A percentile compares a stretch with the other conserved stretches of the same genome.
Evolutionary conservation across 2,113 vertebrate genomes (phyloP).

Genomic region (Notechis scutatus): DNA sequence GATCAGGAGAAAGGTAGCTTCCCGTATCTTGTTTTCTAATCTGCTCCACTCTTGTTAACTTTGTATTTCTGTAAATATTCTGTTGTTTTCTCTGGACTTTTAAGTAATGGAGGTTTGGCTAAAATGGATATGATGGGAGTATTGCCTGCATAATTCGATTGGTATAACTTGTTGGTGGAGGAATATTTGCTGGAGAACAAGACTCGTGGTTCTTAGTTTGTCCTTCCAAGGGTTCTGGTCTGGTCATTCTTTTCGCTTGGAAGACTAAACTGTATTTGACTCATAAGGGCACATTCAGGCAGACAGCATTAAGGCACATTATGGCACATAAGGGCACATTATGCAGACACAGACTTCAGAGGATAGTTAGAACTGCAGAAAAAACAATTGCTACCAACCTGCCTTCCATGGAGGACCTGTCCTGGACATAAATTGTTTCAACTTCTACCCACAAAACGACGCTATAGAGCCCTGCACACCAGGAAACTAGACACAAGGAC

Average conservation of each 20-base stretch:
- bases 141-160: background rate
- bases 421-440: too few relatives aligned
- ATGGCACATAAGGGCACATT: too few relatives aligned
- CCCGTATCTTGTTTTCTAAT: background rate
- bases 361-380: too few relatives aligned
- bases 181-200: background rate
- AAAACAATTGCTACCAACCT: too few relatives aligned
- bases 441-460: too few relatives aligned
- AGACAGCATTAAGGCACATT: background rate
- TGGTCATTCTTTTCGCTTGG: background rate
- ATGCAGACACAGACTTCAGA: too few relatives aligned
- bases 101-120: background rate
- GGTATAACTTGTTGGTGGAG: background rate
- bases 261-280: background rate
- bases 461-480: too few relatives aligned
- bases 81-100: background rate
- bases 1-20: background rate
- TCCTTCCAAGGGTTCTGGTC: background rate
- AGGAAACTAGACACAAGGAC: too few relatives aligned
- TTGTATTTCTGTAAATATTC: background rate
- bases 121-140: background rate
- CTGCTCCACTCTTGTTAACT: background rate
- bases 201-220: background rate
- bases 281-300: background rate
- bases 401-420: too few relatives aligned